These are phyloP conservation scores for Urechis unicinctus DNA, from an alignment of 2,888 invertebrate species.

Conservation along the genomic window DNA sequence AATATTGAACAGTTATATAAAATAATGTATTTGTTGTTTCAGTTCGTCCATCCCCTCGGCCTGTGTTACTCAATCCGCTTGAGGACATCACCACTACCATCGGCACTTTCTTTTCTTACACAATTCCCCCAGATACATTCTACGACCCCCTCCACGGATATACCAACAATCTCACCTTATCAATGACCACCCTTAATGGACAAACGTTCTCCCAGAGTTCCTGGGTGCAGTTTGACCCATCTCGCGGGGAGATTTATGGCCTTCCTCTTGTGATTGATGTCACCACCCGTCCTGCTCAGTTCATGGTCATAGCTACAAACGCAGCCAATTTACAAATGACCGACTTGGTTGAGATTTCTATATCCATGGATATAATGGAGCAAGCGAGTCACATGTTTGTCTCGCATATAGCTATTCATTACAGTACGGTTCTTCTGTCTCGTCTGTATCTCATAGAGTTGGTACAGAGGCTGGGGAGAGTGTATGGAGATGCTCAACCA, in stretches of 20 bases:
- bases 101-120: neutral
- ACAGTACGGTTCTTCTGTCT: neutral
- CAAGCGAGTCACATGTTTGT: neutral
- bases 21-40: too few relatives aligned
- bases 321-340: neutral
- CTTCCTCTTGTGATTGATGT: neutral
- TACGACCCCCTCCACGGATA: neutral
- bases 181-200: neutral
- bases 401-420: neutral
- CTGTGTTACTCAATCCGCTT: neutral
- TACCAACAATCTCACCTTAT: neutral
- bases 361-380: neutral
- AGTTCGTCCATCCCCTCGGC: neutral
- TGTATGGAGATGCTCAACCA: neutral
- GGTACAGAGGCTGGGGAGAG: neutral
- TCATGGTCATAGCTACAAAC: neutral
- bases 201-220: neutral
- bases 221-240: neutral
- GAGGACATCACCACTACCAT: neutral
- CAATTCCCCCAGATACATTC: neutral
- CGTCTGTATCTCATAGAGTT: neutral
- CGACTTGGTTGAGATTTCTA: neutral
- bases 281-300: neutral
- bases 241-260: neutral
- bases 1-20: too few relatives aligned